These are phyloP conservation scores for Andrena haemorrhoa DNA, from an alignment of 2,888 invertebrate genomes.

Conservation along the genomic window DNA sequence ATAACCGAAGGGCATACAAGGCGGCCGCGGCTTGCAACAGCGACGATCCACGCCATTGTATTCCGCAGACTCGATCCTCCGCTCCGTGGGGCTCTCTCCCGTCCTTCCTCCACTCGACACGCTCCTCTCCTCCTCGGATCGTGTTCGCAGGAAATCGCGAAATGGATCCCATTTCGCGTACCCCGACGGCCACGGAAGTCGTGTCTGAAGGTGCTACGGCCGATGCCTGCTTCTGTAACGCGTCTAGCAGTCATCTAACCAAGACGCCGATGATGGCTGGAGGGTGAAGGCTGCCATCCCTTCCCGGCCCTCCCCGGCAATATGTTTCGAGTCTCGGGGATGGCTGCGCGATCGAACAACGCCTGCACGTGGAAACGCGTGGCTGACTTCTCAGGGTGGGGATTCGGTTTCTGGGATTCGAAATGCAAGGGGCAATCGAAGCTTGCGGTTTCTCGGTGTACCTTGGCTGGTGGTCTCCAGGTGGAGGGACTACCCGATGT, in stretches of 20 bases:
- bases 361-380: constrained; percentile 45
- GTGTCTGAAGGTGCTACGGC: constrained; percentile 60
- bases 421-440: background rate
- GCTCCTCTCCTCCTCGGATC: constrained; percentile 52
- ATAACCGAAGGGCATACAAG: constrained; percentile 71
- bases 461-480: background rate
- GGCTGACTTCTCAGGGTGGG: constrained; percentile 36
- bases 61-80: constrained; percentile 44
- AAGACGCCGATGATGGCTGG: constrained; percentile 28
- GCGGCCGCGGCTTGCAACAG: constrained; percentile 23
- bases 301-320: constrained; percentile 36
- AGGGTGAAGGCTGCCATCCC: constrained; percentile 26
- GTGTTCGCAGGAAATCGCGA: constrained; percentile 76
- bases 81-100: constrained; percentile 9
- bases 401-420: constrained; percentile 12
- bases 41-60: constrained; percentile 67
- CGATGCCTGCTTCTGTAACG: constrained; percentile 33
- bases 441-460: constrained; percentile 1
- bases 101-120: background rate
- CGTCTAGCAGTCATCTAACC: constrained; percentile 38
- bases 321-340: constrained; percentile 37
- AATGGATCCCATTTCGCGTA: constrained; percentile 74
- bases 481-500: background rate
- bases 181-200: constrained; percentile 68
- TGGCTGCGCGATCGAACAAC: constrained; percentile 33